A percentile compares a stretch with the other conserved stretches of the same genome.
Evolutionary conservation across 1,140 invertebrate species (phyloP).

Genomic region (Hermetia illucens): DNA sequence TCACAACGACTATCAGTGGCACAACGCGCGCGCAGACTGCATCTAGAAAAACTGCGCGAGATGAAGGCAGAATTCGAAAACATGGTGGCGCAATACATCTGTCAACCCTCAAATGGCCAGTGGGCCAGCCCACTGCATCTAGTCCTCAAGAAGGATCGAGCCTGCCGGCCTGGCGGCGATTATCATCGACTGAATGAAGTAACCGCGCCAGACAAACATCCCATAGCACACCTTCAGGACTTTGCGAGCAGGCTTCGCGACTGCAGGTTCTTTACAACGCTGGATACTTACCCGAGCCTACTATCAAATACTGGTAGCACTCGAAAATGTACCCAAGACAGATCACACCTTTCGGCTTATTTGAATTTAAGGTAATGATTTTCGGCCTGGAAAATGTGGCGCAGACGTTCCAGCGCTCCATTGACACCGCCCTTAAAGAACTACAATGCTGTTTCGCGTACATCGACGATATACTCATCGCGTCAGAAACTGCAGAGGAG

Average conservation of each 20-base stretch:
- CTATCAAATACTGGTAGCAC: too few species aligned
- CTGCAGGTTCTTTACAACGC: slow-evolving; percentile 24
- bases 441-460: too few species aligned
- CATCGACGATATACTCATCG: too few species aligned
- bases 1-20: too few species aligned
- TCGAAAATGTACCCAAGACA: slow-evolving; percentile 25
- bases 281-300: slow-evolving; percentile 36
- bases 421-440: too few species aligned
- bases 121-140: slow-evolving; percentile 33
- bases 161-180: slow-evolving; percentile 27
- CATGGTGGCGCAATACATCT: too few species aligned
- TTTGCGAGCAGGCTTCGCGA: slow-evolving; percentile 19
- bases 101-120: slow-evolving; percentile 20
- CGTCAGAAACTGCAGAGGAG: too few species aligned
- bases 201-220: slow-evolving; percentile 24
- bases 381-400: too few species aligned
- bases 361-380: too few species aligned
- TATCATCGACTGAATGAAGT: slow-evolving; percentile 29
- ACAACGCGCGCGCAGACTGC: slow-evolving; percentile 21
- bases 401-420: too few species aligned
- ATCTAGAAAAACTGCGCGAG: slow-evolving; percentile 13
- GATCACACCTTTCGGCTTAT: too few species aligned
- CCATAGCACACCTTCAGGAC: slow-evolving; percentile 18
- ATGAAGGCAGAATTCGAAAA: slow-evolving; percentile 11
- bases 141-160: slow-evolving; percentile 22